Evolutionary conservation across 2,888 invertebrate species (phyloP), one percentile per base, ranked within the genome.

Genomic region (Hirtodrosophila duncani): DNA sequence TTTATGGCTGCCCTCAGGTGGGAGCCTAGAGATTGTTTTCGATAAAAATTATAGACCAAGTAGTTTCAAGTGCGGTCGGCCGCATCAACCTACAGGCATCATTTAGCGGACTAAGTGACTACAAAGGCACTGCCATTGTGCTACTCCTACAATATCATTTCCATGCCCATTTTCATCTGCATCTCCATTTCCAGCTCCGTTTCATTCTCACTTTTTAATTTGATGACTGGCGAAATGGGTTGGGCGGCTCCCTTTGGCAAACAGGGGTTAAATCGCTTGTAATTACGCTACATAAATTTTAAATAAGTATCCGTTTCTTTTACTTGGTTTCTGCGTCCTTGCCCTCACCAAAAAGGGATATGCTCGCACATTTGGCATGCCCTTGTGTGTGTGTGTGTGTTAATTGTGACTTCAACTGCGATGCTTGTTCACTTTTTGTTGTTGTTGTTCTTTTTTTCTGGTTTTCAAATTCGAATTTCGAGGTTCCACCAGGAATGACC

Each of bases 281-380:
- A 79, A 79, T 79, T 79, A 79, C 78, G 80, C 82, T 63, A 80
- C 78, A 79, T 79, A 79, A 79, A 79, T 79, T 81, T 79, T 71
- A 80, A 81, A 79, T 77, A 77, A 77, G 81, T 80, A 77, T 80
- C 78, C 75, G 79, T 78, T 77, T 80, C 78, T 74, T 69, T 63
- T 69, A 63, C 67, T 26, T 49, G 30, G 57, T 60, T 66, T 58
- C 57, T 63, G 67, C 59, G 53, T 71, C 41, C 52, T 42, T 60
- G 63, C 70, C 37, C 42, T 50, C 48, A 13, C 29, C 48, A 34
- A 51, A 51, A 18, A 31, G 18, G 58, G 55, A 63, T 42, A 56
- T 21, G 29, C 14, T 36, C 27, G 18, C 37, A 38, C 44, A 44
- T 39, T 60, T 58, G 48, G 61, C 52, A 62, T 65, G 48, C 49